Conservation (phyloP, 1,140 invertebrate genomes). For the Temnothorax nylanderi region DNA sequence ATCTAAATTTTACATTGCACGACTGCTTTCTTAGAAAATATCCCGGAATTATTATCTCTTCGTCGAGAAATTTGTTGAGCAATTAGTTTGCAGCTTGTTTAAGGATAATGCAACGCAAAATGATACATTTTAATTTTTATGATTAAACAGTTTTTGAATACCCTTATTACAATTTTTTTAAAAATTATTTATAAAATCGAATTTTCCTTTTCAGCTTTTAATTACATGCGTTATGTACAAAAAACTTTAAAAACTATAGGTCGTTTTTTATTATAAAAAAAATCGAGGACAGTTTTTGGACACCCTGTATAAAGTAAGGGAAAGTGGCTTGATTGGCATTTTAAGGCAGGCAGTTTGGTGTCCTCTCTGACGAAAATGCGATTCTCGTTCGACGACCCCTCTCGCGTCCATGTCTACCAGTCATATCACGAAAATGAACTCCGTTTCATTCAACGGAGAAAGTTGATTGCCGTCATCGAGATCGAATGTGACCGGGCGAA, state of each 20-base stretch:
- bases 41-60: neutral
- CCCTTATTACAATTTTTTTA: neutral
- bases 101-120: neutral
- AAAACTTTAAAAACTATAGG: neutral
- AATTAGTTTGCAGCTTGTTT: neutral
- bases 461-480: constrained; percentile 28
- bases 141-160: neutral
- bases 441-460: constrained; percentile 48
- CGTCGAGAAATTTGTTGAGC: neutral
- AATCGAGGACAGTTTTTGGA: neutral
- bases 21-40: neutral
- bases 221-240: neutral
- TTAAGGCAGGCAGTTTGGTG: constrained; percentile 43
- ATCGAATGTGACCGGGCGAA: constrained; percentile 13
- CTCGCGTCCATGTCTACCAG: constrained; percentile 2
- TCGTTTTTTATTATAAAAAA: neutral
- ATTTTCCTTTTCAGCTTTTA: neutral
- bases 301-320: constrained; percentile 6
- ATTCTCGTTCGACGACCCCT: constrained; percentile 39
- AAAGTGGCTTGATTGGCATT: constrained; percentile 52
- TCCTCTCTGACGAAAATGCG: constrained; percentile 48
- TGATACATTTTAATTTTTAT: neutral
- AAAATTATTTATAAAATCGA: neutral
- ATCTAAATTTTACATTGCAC: neutral
- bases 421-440: constrained; percentile 43